Conservation (phyloP, 2,797 vertebrate genomes). For the Antrozous pallidus region DNA sequence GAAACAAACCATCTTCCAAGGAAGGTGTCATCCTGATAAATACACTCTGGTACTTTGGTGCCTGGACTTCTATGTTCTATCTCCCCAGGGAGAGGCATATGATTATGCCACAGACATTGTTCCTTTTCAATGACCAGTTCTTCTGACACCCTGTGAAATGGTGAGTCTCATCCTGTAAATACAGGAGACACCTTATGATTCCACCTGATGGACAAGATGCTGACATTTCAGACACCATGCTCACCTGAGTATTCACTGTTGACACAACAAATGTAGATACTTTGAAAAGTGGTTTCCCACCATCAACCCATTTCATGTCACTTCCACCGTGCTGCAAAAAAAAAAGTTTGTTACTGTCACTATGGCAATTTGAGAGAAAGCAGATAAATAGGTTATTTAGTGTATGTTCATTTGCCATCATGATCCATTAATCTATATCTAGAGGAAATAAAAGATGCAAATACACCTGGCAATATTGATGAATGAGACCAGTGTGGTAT, state of each 20-base stretch:
- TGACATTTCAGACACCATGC: neutral
- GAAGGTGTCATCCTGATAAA: neutral
- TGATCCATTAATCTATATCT: neutral
- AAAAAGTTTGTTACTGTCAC: neutral
- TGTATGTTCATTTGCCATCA: neutral
- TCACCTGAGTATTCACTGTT: slow-evolving; percentile 97
- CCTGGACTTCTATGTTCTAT: neutral
- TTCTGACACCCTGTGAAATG: neutral
- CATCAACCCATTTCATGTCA: slow-evolving; percentile 96
- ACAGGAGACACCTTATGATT: neutral
- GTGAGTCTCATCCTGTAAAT: neutral
- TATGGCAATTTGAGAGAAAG: neutral
- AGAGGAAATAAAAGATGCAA: neutral
- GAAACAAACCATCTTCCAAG: neutral
- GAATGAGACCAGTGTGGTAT: neutral
- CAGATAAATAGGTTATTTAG: neutral
- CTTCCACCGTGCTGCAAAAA: slow-evolving; percentile 83
- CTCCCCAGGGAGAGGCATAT: neutral
- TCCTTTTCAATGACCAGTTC: neutral
- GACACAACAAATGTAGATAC: slow-evolving; percentile 93
- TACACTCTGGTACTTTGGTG: neutral
- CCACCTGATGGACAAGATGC: neutral
- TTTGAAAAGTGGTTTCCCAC: slow-evolving; percentile 95
- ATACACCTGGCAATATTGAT: neutral
- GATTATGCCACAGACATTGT: neutral